Percentiles rank a stretch among this genome's conserved stretches.
Evolutionary conservation across 2,797 vertebrate genomes (phyloP).

Genomic region (Sardinella longiceps): DNA sequence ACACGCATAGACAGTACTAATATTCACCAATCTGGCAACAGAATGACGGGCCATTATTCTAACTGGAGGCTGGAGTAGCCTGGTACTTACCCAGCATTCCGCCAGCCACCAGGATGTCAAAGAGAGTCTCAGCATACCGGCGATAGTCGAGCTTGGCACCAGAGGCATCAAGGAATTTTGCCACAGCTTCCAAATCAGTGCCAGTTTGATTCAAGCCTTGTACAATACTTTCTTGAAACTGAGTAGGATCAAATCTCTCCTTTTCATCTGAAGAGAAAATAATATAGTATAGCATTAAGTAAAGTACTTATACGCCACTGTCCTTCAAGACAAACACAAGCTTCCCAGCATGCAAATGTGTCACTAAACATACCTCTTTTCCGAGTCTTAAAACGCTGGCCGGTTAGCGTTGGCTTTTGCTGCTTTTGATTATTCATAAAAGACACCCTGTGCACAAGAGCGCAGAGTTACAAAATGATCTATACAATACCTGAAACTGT

Average conservation of each 20-base stretch:
- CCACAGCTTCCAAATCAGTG: slow-evolving; percentile 95
- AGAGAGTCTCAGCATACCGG: slow-evolving; percentile 96
- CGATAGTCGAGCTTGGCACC: slow-evolving; percentile 98
- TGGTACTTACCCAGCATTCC: slow-evolving; percentile 93
- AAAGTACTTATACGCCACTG: background rate
- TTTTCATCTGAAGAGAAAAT: slow-evolving; percentile 89
- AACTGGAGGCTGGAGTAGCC: background rate
- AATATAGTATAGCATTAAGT: slow-evolving; percentile 22
- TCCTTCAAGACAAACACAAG: background rate
- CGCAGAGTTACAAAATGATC: background rate
- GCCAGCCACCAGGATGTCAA: slow-evolving; percentile 98
- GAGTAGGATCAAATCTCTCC: slow-evolving; percentile 99
- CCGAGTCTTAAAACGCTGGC: slow-evolving; percentile 99
- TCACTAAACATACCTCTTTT: slow-evolving; percentile 87
- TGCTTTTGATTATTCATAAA: slow-evolving; percentile 99
- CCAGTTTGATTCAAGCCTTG: slow-evolving; percentile 98
- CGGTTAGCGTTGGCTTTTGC: slow-evolving; percentile 99
- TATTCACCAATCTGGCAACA: background rate
- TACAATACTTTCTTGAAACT: slow-evolving; percentile 98
- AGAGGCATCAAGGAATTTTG: slow-evolving; percentile 97
- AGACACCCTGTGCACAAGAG: slow-evolving; percentile 80
- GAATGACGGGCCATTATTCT: background rate
- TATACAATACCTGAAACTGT: background rate
- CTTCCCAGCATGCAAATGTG: background rate
- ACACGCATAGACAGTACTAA: background rate